Percentiles rank a stretch among this genome's conserved stretches.
These are phyloP conservation scores for Limnephilus rhombicus DNA, from an alignment of 2,888 invertebrate species.

Conservation along the genomic window DNA sequence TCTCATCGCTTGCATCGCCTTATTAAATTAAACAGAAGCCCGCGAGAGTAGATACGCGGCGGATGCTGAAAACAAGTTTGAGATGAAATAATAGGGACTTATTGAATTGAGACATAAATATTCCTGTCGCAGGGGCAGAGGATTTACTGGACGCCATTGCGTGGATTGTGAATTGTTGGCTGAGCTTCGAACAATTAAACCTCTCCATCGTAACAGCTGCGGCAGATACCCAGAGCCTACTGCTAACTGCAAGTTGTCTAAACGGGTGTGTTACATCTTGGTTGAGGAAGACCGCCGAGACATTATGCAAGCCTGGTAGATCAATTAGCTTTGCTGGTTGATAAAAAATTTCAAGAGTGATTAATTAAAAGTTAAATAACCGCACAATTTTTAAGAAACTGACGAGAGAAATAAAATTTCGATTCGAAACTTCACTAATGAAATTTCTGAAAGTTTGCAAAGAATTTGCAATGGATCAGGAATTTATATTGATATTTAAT, in stretches of 20 bases:
- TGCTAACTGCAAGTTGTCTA: neutral
- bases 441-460: neutral
- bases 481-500: neutral
- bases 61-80: constrained; percentile 52
- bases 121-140: constrained; percentile 37
- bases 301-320: neutral
- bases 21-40: constrained; percentile 33
- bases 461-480: neutral
- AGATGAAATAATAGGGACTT: constrained; percentile 62
- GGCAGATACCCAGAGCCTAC: neutral
- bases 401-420: neutral
- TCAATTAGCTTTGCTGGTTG: neutral
- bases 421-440: neutral
- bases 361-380: neutral
- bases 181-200: constrained; percentile 26
- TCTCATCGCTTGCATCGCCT: constrained; percentile 32
- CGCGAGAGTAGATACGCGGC: neutral
- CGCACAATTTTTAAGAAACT: neutral
- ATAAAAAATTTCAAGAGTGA: neutral
- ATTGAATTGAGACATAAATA: constrained; percentile 66
- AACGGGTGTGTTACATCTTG: neutral
- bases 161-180: constrained; percentile 10
- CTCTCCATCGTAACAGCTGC: constrained; percentile 2
- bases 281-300: neutral
- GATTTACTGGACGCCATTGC: constrained; percentile 31